Base-by-base conservation (phyloP, 1,140 invertebrate genomes). In the Glossosoma conforme region DNA sequence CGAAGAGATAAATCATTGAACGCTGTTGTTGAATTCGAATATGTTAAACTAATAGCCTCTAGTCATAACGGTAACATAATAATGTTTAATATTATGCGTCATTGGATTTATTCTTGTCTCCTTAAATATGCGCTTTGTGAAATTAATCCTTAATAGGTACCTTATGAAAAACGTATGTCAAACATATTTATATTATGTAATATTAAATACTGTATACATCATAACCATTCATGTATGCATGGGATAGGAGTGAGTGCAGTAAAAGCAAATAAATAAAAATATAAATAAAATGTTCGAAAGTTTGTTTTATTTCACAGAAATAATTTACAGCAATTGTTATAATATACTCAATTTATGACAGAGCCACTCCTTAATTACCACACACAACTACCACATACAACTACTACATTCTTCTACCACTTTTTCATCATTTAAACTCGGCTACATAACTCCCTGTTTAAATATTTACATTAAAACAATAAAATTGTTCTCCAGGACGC, bases 151-250 rank as follows among this genome's bases (percentile, higher is more conserved):
- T 33, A 48, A 50, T 47, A 53, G 46, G 30, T 57, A 53, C 52
- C 47, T 58, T 58, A 58, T 52, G 56, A 58, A 41, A 44, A 53
- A 49, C n/a, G n/a, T 50, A 49, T 54, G 47, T 58, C 45, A 53
- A 52, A 43, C 52, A 58, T 51, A 51, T 51, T 15, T 15, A 52
- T 47, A 42, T 43, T 15, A 41, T 46, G 42, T 46, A 46, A 40
- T 36, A 19, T 25, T 48, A 47, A 52, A 43, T 52, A 56, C 40
- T 52, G 46, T 54, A 58, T 32, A 46, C 56, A 53, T 58, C 50
- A 58, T 58, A 40, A 51, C 56, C 56, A 58, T 57, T 57, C 55
- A 57, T 53, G 55, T 47, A 45, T 53, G 55, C 45, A 48, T 50
- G 55, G 50, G 55, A 57, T 57, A 49, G 41, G 55, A 57, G 53